Evolutionary conservation across 2,113 vertebrate genomes (phyloP).

Genomic region (Prolemur simus): DNA sequence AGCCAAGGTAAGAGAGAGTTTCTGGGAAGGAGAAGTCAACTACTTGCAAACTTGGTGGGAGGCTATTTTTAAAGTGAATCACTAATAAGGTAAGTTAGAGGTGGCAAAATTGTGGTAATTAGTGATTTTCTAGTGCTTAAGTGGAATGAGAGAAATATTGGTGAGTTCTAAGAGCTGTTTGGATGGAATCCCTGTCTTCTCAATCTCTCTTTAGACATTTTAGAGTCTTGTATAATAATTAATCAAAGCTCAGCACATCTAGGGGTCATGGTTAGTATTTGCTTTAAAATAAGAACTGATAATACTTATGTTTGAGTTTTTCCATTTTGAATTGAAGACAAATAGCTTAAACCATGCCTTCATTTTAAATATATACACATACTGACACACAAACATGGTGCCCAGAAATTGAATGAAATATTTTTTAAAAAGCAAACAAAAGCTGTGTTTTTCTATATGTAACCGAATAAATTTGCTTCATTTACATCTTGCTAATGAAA

Average conservation of each 20-base stretch:
- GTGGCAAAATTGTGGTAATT: neutral
- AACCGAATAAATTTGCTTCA: neutral
- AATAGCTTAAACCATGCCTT: neutral
- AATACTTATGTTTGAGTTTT: neutral
- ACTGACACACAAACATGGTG: neutral
- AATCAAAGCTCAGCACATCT: neutral
- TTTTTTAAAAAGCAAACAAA: neutral
- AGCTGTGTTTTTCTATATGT: neutral
- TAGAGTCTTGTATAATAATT: neutral
- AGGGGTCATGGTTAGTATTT: neutral
- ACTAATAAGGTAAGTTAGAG: neutral
- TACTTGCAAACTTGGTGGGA: neutral
- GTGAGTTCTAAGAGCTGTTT: neutral
- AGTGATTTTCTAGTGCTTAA: neutral
- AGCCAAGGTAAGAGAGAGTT: neutral
- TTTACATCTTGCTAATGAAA: conserved; percentile 22
- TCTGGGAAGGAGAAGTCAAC: neutral
- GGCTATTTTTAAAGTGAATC: neutral
- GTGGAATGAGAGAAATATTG: neutral
- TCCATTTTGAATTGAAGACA: neutral
- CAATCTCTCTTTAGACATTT: neutral
- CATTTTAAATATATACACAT: neutral
- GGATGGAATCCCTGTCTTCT: neutral
- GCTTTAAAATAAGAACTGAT: neutral
- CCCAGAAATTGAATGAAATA: neutral